Conservation (phyloP, 2,888 invertebrate species). For the Cantharis lateralis region DNA sequence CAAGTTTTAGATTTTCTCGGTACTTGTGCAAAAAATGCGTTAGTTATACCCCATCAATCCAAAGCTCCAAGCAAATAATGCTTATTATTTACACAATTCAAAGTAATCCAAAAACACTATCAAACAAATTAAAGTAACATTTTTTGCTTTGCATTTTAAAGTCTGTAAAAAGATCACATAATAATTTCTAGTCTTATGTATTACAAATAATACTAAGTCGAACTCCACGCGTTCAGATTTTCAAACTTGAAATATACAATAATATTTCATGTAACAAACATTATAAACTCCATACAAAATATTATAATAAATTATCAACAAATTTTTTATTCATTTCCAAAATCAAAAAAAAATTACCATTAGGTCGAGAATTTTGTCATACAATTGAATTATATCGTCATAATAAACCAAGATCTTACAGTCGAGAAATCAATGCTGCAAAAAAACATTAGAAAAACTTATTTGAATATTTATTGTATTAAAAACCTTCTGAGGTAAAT, state of each 20-base stretch:
- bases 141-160: background rate
- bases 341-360: background rate
- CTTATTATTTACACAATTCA: background rate
- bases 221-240: no score
- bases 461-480: slow-evolving; percentile 9
- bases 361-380: background rate
- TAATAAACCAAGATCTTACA: background rate
- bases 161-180: background rate
- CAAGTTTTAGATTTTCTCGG: background rate
- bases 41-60: background rate
- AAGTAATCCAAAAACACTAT: background rate
- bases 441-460: background rate
- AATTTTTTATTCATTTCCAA: background rate
- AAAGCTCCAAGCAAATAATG: background rate
- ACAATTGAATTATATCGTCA: background rate
- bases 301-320: background rate
- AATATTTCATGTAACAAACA: background rate
- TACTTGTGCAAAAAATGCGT: background rate
- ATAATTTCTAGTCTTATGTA: background rate
- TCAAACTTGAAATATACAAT: background rate
- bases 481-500: slow-evolving; percentile 3
- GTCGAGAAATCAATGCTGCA: background rate
- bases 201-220: background rate
- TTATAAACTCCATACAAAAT: background rate
- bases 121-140: background rate